These are phyloP conservation scores for Thymelicus sylvestris DNA, from an alignment of 2,888 invertebrate genomes.

Conservation along the genomic window DNA sequence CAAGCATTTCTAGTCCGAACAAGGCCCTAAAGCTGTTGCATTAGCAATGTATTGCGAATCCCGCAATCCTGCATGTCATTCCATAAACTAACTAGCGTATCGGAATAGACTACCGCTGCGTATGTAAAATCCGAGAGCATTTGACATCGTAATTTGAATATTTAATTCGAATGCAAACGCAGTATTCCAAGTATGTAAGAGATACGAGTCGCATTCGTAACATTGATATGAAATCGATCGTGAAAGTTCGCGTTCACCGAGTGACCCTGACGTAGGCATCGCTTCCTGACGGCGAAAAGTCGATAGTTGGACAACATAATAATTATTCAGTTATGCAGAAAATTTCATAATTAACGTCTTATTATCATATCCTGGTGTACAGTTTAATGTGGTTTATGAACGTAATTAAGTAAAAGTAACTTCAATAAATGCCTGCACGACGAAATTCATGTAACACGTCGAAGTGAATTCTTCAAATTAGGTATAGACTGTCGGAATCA, in stretches of 20 bases:
- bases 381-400: too few relatives aligned
- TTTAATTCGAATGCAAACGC: constrained; percentile 30
- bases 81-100: constrained; percentile 35
- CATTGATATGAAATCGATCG: constrained; percentile 35
- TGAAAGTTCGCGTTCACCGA: constrained; percentile 27
- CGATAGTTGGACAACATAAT: neutral
- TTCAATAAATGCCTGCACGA: too few relatives aligned
- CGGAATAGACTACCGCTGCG: constrained; percentile 18
- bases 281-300: constrained; percentile 14
- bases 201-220: constrained; percentile 31
- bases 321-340: too few relatives aligned
- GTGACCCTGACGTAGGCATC: constrained; percentile 15
- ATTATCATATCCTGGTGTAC: too few relatives aligned
- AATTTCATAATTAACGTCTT: too few relatives aligned
- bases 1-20: constrained; percentile 31
- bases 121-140: constrained; percentile 33
- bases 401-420: too few relatives aligned
- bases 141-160: constrained; percentile 37
- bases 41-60: constrained; percentile 36
- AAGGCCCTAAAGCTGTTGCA: constrained; percentile 22
- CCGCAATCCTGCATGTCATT: constrained; percentile 36
- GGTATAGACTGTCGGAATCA: too few relatives aligned
- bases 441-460: too few relatives aligned
- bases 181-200: constrained; percentile 20
- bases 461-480: too few relatives aligned